Evolutionary conservation across 1,140 invertebrate genomes (phyloP), one percentile per base, ranked within the genome.

Genomic region (Drosophila sp.): DNA sequence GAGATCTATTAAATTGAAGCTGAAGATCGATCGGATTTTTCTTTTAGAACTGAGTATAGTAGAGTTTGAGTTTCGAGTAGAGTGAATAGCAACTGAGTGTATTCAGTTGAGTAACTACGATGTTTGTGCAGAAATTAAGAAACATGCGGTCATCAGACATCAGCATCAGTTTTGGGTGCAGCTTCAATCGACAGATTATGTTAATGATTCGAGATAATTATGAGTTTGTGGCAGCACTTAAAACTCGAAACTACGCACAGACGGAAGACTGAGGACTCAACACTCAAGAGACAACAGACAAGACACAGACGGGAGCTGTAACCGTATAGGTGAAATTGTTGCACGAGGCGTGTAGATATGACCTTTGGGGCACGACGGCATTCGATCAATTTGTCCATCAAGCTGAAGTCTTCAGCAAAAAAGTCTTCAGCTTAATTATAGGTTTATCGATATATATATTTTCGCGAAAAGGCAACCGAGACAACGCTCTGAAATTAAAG

Each of bases 331-430:
- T 38, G 56, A 67, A 75, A 59, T 72, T 76, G 64, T 66, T 73
- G 79, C 74, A 72, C 58, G 72, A 36, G 54, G 64, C 76, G 75
- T 67, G 59, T 38, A 29, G 36, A 56, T 63, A 56, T 87, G 83
- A 89, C 83, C 83, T 83, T 83, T 89, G 66, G 80, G 75, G 41
- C 75, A 21, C 56, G 63, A 54, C 72, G 79, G 76, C 67, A 76
- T 79, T 87, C 83, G 83, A 87, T 89, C 83, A 87, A 89, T 87
- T 87, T 87, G 83, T 89, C n/a, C n/a, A n/a, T n/a, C n/a, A n/a
- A 72, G 83, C 76, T 75, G 83, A 74, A n/a, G n/a, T 65, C 83
- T 59, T 82, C 82, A 77, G 79, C 51, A 59, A 63, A 59, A 63
- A 61, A 77, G 66, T 72, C 80, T 89, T 89, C 80, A 82, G 67